Evolutionary conservation across 1,140 invertebrate genomes (phyloP).

Genomic region (Drosophila pachea): DNA sequence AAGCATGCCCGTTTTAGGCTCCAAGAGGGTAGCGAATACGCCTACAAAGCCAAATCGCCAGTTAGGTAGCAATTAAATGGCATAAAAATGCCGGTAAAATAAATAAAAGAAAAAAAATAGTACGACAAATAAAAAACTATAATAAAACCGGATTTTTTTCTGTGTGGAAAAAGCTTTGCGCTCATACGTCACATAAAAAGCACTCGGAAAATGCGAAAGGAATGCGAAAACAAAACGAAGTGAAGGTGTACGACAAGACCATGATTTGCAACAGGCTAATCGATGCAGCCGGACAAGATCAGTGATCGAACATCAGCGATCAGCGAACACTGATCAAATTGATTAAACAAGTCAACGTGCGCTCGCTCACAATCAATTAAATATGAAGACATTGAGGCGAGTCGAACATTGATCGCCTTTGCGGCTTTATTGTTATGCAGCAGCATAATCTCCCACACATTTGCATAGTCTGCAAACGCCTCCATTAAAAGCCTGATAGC

Average conservation of each 20-base stretch:
- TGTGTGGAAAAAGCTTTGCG: slow-evolving; percentile 42
- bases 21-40: slow-evolving; percentile 10
- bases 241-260: slow-evolving; percentile 58
- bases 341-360: slow-evolving; percentile 69
- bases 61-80: slow-evolving; percentile 43
- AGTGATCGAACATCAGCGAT: slow-evolving; percentile 50
- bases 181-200: slow-evolving; percentile 34
- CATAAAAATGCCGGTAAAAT: slow-evolving; percentile 64
- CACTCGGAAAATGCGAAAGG: slow-evolving; percentile 47
- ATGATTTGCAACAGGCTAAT: slow-evolving; percentile 39
- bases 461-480: slow-evolving; percentile 53
- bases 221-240: slow-evolving; percentile 48
- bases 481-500: slow-evolving; percentile 8
- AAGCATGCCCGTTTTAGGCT: too few species aligned
- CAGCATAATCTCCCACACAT: slow-evolving; percentile 37
- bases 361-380: slow-evolving; percentile 71
- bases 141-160: slow-evolving; percentile 56
- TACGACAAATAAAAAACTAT: slow-evolving; percentile 1
- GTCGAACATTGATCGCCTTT: slow-evolving; percentile 2
- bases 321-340: slow-evolving; percentile 52
- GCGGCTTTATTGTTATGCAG: neutral
- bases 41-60: slow-evolving; percentile 46
- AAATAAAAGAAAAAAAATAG: neutral
- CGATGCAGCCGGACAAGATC: slow-evolving; percentile 57
- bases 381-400: slow-evolving; percentile 53